Conservation (phyloP, 53 echinoderm and acorn worm genomes). For the Holothuria leucospilota region DNA sequence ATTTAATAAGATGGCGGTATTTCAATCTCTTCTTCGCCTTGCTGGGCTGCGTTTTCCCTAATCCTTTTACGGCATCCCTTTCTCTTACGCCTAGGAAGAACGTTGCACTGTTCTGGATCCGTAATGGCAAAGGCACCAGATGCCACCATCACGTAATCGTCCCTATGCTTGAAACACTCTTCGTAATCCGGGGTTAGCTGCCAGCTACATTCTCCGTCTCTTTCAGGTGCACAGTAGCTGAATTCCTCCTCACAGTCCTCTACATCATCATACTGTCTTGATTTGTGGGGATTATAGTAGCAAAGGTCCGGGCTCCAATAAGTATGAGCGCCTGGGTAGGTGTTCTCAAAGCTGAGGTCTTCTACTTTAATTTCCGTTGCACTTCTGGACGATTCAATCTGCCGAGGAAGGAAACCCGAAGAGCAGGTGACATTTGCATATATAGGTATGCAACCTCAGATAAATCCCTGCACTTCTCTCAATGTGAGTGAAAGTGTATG, state of each 20-base stretch:
- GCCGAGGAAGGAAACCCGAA: too few relatives aligned
- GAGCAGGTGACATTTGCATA: too few relatives aligned
- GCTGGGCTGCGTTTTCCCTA: too few relatives aligned
- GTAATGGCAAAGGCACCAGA: constrained; percentile 26
- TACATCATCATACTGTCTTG: background rate
- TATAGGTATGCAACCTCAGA: too few relatives aligned
- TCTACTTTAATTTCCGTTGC: background rate
- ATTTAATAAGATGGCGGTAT: too few relatives aligned
- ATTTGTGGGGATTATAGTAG: constrained; percentile 26
- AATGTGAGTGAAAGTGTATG: too few relatives aligned
- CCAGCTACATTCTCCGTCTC: constrained; percentile 4
- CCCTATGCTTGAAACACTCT: constrained; percentile 9
- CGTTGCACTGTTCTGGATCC: constrained; percentile 1
- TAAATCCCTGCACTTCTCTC: too few relatives aligned
- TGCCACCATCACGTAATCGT: background rate
- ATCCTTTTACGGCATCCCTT: background rate
- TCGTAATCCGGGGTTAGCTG: background rate
- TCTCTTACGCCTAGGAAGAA: constrained; percentile 13
- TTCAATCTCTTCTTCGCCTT: too few relatives aligned
- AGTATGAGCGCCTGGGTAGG: background rate
- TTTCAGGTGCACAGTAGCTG: background rate
- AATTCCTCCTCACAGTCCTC: constrained; percentile 12
- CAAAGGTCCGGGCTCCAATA: background rate
- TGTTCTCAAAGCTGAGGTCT: background rate
- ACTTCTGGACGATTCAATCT: background rate